Conservation (phyloP, 1,140 invertebrate species). For the Drosophila athabasca region DNA sequence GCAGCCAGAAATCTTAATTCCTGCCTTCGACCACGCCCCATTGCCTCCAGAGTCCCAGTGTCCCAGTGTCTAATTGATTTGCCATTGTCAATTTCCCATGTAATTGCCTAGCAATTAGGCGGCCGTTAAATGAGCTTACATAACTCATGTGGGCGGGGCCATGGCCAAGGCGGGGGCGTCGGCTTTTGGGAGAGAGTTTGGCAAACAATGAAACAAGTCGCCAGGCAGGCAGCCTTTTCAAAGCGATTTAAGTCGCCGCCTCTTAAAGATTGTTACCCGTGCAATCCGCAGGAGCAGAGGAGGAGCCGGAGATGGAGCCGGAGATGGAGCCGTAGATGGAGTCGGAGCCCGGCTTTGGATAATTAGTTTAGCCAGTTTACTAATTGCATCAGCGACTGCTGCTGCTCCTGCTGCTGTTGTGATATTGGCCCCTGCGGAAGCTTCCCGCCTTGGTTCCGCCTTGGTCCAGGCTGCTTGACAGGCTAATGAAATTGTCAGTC, state of each 20-base stretch:
- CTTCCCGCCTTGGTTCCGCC: not conserved
- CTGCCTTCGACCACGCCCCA: conserved; percentile 52
- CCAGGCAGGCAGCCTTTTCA: conserved; percentile 4
- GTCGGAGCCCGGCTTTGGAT: conserved; percentile 42
- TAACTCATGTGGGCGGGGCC: conserved; percentile 45
- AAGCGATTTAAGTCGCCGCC: conserved; percentile 1
- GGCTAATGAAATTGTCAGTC: conserved; percentile 75
- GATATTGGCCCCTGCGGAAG: conserved; percentile 33
- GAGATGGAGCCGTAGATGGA: conserved; percentile 7
- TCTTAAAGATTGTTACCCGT: not conserved
- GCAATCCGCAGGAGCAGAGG: too few species aligned
- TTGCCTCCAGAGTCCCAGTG: conserved; percentile 41
- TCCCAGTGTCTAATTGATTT: conserved; percentile 68
- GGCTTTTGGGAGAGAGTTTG: conserved; percentile 1
- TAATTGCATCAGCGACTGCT: conserved; percentile 62
- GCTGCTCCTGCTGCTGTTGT: not conserved
- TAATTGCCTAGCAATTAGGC: conserved; percentile 71
- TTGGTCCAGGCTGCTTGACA: conserved; percentile 19
- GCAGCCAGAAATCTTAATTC: conserved; percentile 20
- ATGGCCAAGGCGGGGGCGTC: not conserved
- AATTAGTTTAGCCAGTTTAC: conserved; percentile 68
- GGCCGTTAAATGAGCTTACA: conserved; percentile 59
- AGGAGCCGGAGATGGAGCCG: conserved; percentile 7
- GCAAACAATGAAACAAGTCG: conserved; percentile 53
- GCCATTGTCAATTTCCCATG: conserved; percentile 72